Conservation (phyloP, 2,113 vertebrate genomes). For the Rissa tridactyla region DNA sequence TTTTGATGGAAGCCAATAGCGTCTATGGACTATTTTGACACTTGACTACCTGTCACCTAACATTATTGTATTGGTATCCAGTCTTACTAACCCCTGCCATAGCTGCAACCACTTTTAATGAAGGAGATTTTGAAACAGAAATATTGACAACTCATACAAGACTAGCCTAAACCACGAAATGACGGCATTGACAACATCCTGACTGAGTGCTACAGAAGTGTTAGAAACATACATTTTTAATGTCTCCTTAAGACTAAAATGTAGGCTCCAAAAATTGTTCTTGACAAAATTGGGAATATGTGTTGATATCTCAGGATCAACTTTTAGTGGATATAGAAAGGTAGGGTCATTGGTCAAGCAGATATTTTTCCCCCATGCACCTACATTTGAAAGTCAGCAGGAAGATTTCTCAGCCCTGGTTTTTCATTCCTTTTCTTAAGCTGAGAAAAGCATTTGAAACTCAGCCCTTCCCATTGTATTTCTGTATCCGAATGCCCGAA, state of each 20-base stretch:
- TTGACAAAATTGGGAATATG: slow-evolving; percentile 61
- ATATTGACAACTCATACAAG: slow-evolving; percentile 50
- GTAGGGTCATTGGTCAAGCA: slow-evolving; percentile 43
- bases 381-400: slow-evolving; percentile 40
- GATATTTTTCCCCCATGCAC: neutral
- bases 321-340: slow-evolving; percentile 38
- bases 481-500: neutral
- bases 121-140: slow-evolving; percentile 52
- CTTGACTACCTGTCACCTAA: slow-evolving; percentile 24
- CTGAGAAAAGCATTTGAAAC: slow-evolving; percentile 22
- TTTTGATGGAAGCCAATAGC: neutral
- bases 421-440: slow-evolving; percentile 22
- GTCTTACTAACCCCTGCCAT: neutral
- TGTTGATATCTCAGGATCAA: slow-evolving; percentile 41
- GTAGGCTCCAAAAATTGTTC: slow-evolving; percentile 47
- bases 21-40: slow-evolving; percentile 15
- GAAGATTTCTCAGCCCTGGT: slow-evolving; percentile 16
- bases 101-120: slow-evolving; percentile 10
- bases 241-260: slow-evolving; percentile 44
- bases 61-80: slow-evolving; percentile 13
- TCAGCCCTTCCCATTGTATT: neutral
- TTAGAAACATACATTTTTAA: slow-evolving; percentile 62
- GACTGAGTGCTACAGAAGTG: slow-evolving; percentile 10
- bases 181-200: slow-evolving; percentile 55
- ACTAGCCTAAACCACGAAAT: slow-evolving; percentile 20